A percentile compares a stretch with the other conserved stretches of the same genome.
These are phyloP conservation scores for Baronia brevicornis DNA, from an alignment of 2,888 invertebrate species.

Conservation along the genomic window DNA sequence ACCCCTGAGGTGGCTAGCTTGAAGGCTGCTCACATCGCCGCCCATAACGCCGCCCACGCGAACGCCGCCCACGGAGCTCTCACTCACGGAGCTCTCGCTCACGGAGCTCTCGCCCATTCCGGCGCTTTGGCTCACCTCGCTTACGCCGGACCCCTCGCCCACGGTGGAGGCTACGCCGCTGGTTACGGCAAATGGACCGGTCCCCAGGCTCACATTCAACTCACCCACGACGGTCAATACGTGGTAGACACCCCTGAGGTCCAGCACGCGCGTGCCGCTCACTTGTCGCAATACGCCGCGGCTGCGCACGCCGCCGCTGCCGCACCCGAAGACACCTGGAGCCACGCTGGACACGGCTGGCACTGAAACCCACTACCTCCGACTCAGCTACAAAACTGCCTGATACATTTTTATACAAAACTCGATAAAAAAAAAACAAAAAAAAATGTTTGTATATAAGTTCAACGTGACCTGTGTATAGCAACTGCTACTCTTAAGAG, in stretches of 20 bases:
- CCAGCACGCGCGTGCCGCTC: conserved; percentile 64
- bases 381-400: conserved; percentile 45
- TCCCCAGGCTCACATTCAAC: conserved; percentile 66
- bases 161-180: conserved; percentile 43
- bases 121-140: conserved; percentile 32
- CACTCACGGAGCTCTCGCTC: conserved; percentile 21
- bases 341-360: conserved; percentile 28
- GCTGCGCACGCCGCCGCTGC: conserved; percentile 66
- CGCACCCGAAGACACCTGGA: conserved; percentile 61
- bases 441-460: conserved; percentile 64
- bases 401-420: conserved; percentile 65
- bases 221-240: conserved; percentile 70
- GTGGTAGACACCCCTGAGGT: conserved; percentile 70
- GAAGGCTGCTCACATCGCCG: conserved; percentile 71
- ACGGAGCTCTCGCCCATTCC: conserved; percentile 30
- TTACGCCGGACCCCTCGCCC: conserved; percentile 34
- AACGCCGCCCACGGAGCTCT: conserved; percentile 32
- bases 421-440: conserved; percentile 42
- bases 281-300: conserved; percentile 57
- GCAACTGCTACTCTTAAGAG: conserved; percentile 61
- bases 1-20: conserved; percentile 75
- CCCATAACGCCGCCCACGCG: conserved; percentile 57
- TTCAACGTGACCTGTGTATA: conserved; percentile 61
- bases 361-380: conserved; percentile 60
- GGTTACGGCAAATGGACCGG: conserved; percentile 69